phyloP scores from a whole-genome alignment of 35 echinoderm and acorn worm genomes.

The Anneissia japonica region DNA sequence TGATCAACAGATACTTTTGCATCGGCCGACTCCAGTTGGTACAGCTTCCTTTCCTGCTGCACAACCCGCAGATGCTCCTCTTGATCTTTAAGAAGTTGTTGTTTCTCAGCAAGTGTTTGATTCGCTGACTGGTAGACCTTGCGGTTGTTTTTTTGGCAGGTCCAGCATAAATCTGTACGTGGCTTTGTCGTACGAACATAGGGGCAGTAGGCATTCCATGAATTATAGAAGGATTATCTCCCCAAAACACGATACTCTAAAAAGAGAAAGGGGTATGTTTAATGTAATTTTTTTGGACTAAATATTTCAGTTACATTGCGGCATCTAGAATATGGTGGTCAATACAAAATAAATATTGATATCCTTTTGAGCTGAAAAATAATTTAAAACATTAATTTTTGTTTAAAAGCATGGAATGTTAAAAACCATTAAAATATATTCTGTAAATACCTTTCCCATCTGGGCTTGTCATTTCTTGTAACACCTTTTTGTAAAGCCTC shows the following conservation, averaged over 20 bases:
- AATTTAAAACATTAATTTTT: too few relatives aligned
- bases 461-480: background rate
- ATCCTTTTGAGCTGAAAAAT: too few relatives aligned
- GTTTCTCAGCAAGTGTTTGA: conserved; percentile 1
- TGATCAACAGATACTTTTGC: conserved; percentile 21
- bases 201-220: conserved; percentile 30
- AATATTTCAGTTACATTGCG: too few relatives aligned
- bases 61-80: conserved; percentile 39
- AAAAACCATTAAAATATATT: too few relatives aligned
- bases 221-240: background rate
- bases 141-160: conserved; percentile 36
- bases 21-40: conserved; percentile 12
- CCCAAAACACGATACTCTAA: too few relatives aligned
- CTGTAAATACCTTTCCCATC: too few relatives aligned
- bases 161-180: conserved; percentile 51
- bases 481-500: conserved; percentile 7
- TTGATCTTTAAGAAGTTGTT: background rate
- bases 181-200: conserved; percentile 18
- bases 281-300: background rate
- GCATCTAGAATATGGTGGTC: too few relatives aligned
- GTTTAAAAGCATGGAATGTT: too few relatives aligned
- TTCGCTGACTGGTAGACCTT: conserved; percentile 22
- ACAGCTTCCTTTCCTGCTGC: conserved; percentile 20
- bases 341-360: too few relatives aligned
- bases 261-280: too few relatives aligned